These are phyloP conservation scores for Bufo bufo DNA, from an alignment of 2,113 vertebrate species.

Conservation along the genomic window DNA sequence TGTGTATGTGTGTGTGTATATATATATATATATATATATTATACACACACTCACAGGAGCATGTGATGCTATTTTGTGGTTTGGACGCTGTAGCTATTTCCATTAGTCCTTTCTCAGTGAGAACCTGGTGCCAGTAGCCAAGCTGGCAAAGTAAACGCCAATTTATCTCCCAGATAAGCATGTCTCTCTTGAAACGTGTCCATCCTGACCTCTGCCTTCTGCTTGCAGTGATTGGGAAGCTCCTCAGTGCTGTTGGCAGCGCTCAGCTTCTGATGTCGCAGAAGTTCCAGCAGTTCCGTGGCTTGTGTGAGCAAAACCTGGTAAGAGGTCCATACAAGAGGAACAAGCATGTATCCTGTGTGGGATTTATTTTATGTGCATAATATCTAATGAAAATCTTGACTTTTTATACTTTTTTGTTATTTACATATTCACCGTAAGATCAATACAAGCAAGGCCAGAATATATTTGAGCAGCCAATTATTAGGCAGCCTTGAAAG, in stretches of 20 bases:
- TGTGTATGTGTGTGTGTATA: too few species aligned
- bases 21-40: too few species aligned
- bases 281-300: slow-evolving; percentile 98
- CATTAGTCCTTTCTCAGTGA: background rate
- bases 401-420: background rate
- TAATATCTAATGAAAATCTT: background rate
- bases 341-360: background rate
- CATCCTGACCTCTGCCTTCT: slow-evolving; percentile 7
- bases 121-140: background rate
- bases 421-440: too few species aligned
- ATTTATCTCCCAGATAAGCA: slow-evolving; percentile 11
- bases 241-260: slow-evolving; percentile 90
- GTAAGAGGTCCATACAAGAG: slow-evolving; percentile 73
- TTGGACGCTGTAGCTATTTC: background rate
- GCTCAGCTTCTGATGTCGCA: slow-evolving; percentile 84
- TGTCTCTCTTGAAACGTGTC: background rate
- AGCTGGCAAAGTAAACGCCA: background rate
- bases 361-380: background rate
- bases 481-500: too few species aligned
- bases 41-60: background rate
- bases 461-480: too few species aligned
- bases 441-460: too few species aligned
- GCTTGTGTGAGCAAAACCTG: slow-evolving; percentile 98
- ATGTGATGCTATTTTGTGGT: background rate
- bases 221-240: slow-evolving; percentile 88